Conservation (phyloP, 64 coral and sea anemone species). For the Platygyra sinensis region DNA sequence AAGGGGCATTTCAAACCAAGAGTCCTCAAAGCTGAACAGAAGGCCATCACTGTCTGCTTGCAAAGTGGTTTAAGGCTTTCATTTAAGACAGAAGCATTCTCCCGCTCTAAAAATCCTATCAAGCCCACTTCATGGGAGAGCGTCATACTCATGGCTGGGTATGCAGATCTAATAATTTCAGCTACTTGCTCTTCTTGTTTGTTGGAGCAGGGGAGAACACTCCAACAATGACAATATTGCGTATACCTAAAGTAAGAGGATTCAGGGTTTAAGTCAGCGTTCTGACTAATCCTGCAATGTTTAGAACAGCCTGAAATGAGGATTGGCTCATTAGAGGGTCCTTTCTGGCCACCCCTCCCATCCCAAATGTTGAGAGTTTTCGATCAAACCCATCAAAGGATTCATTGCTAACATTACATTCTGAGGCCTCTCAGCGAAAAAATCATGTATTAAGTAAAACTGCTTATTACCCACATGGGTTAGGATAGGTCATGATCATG, state of each 20-base stretch:
- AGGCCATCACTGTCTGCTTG: constrained; percentile 60
- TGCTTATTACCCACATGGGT: no score
- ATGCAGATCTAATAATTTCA: constrained; percentile 49
- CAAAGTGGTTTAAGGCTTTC: constrained; percentile 91
- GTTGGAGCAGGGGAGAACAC: constrained; percentile 79
- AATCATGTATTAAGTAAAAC: no score
- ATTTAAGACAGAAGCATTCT: constrained; percentile 95
- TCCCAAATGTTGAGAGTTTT: no score
- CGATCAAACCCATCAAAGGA: no score
- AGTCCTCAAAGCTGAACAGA: constrained; percentile 57
- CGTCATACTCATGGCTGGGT: constrained; percentile 78
- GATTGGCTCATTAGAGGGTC: neutral
- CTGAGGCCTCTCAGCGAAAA: no score
- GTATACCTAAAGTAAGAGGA: constrained; percentile 54
- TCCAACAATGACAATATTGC: constrained; percentile 75
- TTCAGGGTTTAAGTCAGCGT: neutral
- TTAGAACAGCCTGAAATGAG: neutral
- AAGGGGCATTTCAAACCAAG: constrained; percentile 78
- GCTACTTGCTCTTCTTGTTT: constrained; percentile 78
- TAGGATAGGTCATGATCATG: no score
- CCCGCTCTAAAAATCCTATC: constrained; percentile 84
- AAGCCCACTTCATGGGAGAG: constrained; percentile 83
- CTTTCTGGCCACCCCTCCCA: no score
- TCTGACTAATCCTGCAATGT: neutral
- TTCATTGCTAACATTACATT: no score